Evolutionary conservation across 2,888 invertebrate genomes (phyloP).

Genomic region (Andrena haemorrhoa): DNA sequence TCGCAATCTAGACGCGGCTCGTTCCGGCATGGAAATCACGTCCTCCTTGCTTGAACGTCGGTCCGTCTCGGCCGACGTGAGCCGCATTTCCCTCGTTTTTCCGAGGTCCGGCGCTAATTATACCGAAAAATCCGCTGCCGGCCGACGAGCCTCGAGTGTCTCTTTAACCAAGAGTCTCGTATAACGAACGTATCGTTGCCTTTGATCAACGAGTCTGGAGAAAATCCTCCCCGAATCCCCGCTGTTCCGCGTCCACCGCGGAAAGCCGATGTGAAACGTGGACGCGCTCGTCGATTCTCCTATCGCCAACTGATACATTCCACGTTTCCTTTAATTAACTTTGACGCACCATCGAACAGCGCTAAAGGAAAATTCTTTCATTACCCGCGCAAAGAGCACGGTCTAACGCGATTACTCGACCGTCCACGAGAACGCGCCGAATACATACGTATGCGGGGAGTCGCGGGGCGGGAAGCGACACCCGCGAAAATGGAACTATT

Average conservation of each 20-base stretch:
- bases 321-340: no score
- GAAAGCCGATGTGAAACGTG: background rate
- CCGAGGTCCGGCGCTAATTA: slow-evolving; percentile 59
- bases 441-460: slow-evolving; percentile 28
- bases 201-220: slow-evolving; percentile 38
- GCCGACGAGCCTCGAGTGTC: slow-evolving; percentile 51
- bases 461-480: slow-evolving; percentile 19
- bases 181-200: slow-evolving; percentile 56
- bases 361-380: background rate
- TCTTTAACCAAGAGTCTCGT: slow-evolving; percentile 43
- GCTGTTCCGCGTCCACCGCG: background rate
- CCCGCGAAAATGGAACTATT: slow-evolving; percentile 50
- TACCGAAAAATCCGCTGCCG: slow-evolving; percentile 61
- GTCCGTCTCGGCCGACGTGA: slow-evolving; percentile 58
- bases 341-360: background rate
- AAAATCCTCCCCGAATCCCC: slow-evolving; percentile 24
- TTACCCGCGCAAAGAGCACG: background rate
- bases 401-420: slow-evolving; percentile 13
- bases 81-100: slow-evolving; percentile 55
- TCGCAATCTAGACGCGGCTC: slow-evolving; percentile 10
- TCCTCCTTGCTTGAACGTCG: slow-evolving; percentile 48
- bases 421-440: slow-evolving; percentile 9
- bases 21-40: slow-evolving; percentile 63
- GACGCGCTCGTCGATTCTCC: background rate
- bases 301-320: background rate